Evolutionary conservation across 2,888 invertebrate genomes (phyloP), one percentile per base, ranked within the genome.

Genomic region (Rhingia campestris): DNA sequence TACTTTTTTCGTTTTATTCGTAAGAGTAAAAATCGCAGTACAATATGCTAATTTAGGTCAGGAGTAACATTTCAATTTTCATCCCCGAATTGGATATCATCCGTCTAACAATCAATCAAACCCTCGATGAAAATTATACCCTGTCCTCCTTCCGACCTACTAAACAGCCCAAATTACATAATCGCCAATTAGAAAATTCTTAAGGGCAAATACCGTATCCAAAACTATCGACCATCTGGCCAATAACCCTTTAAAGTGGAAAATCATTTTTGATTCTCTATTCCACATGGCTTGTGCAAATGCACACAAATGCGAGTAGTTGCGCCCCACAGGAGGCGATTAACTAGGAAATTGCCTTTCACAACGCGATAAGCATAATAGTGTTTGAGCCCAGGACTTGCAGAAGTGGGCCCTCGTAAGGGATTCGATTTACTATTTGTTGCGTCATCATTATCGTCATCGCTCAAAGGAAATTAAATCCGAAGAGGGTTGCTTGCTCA

Each of bases 361-460:
- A 79, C 56, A 82, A 61, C 67, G 61, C 81, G 81, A 81, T 76
- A 81, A 76, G 75, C 39, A 67, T 22, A 4, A 12, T 45, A 41
- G 2, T 10, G 14, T 12, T 39, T 12, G 35, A 33, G 4, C 33
- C 6, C 3, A 6, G 10, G n/a, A 4, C 22, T 6, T 56, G 33
- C 33, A 14, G 32, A 41, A 51, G n/a, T 49, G 49, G 39, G 39
- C 37, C 39, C 12, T 39, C 12, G 63, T 4, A 45, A 49, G 45
- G 77, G 82, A 63, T 79, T 82, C 63, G 67, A 64, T 73, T 67
- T 69, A 74, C 33, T 73, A 79, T 82, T 82, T 82, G 79, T 82
- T 82, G 82, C 82, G 82, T 82, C 82, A 82, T 82, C 82, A 79
- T 82, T 79, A 82, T 79, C 82, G 73, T 74, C 77, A 59, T 79